Percentiles rank a stretch among this genome's conserved stretches.
Conservation (phyloP, 2,113 vertebrate species). For the Cyprinodon brontotheroides region DNA sequence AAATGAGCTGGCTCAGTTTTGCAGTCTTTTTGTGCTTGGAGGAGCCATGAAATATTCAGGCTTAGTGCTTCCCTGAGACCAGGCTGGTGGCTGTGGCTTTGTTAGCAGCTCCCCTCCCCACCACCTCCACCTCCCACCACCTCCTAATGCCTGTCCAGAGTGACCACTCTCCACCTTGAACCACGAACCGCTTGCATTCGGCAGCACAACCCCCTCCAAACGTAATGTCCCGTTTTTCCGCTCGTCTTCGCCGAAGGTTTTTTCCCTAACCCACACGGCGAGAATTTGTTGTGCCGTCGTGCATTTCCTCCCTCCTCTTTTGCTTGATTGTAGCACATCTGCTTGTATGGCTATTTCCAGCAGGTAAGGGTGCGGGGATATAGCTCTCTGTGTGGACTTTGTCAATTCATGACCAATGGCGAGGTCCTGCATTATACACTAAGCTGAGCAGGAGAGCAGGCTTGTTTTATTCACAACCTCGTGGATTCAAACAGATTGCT, state of each 20-base stretch:
- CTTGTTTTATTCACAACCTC: slow-evolving; percentile 82
- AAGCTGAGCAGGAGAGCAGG: slow-evolving; percentile 76
- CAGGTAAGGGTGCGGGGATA: slow-evolving; percentile 71
- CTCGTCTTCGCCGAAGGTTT: slow-evolving; percentile 36
- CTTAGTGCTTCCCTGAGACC: slow-evolving; percentile 90
- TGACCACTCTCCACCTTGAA: slow-evolving; percentile 59
- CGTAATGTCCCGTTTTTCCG: slow-evolving; percentile 61
- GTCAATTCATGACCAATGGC: slow-evolving; percentile 82
- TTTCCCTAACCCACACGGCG: slow-evolving; percentile 8
- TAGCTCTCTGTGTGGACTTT: slow-evolving; percentile 72
- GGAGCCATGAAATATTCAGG: slow-evolving; percentile 98
- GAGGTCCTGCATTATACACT: slow-evolving; percentile 80
- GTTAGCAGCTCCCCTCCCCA: slow-evolving; percentile 81
- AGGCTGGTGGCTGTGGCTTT: slow-evolving; percentile 96
- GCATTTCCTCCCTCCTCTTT: slow-evolving; percentile 49
- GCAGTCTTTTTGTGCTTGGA: slow-evolving; percentile 94
- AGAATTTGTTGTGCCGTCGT: slow-evolving; percentile 30
- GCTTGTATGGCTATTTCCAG: slow-evolving; percentile 70
- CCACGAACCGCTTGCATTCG: slow-evolving; percentile 22
- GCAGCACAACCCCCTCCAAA: slow-evolving; percentile 35
- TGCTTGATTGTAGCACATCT: slow-evolving; percentile 43
- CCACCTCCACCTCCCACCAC: not conserved
- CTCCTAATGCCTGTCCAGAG: slow-evolving; percentile 27
- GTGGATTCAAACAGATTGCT: slow-evolving; percentile 76
- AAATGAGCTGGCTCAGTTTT: slow-evolving; percentile 84